Percentiles rank a stretch among this genome's conserved stretches.
Evolutionary conservation across 2,888 invertebrate genomes (phyloP).

Genomic region (Alsophila aescularia): DNA sequence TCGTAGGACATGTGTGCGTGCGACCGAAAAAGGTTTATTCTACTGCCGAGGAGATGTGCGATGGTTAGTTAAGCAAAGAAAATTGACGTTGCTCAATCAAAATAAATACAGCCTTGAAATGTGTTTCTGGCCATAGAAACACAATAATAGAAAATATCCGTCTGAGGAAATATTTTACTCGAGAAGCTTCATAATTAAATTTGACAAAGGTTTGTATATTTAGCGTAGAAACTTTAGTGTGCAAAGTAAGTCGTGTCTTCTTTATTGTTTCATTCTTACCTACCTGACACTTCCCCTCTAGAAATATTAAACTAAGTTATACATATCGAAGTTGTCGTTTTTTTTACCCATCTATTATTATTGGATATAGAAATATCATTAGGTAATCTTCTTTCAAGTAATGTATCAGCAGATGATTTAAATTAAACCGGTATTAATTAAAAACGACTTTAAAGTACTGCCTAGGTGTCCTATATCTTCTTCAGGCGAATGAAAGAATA

Average conservation of each 20-base stretch:
- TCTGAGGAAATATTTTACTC: slow-evolving; percentile 46
- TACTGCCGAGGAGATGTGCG: slow-evolving; percentile 61
- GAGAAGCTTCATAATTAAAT: slow-evolving; percentile 47
- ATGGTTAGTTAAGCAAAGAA: slow-evolving; percentile 74
- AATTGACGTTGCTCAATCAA: slow-evolving; percentile 67
- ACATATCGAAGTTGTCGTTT: no score
- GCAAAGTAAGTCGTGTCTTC: slow-evolving; percentile 21
- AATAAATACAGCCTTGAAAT: slow-evolving; percentile 61
- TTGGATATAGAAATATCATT: no score
- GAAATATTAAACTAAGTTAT: slow-evolving; percentile 2
- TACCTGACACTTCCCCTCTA: slow-evolving; percentile 1
- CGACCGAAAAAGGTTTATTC: slow-evolving; percentile 71
- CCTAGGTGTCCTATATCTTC: no score
- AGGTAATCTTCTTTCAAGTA: no score
- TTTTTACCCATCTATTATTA: no score
- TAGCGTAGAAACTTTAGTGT: slow-evolving; percentile 26
- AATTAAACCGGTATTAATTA: no score
- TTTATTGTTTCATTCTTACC: slow-evolving; percentile 15
- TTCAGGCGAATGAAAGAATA: no score
- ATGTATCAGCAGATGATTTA: no score
- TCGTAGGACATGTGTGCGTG: slow-evolving; percentile 57
- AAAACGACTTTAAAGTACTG: no score
- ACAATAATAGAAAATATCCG: slow-evolving; percentile 39
- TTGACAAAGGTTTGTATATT: slow-evolving; percentile 40
- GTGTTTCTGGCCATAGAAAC: slow-evolving; percentile 40